Percentiles rank a stretch among this genome's conserved stretches.
Evolutionary conservation across 2,888 invertebrate genomes (phyloP).

Genomic region (Steinernema hermaphroditum): DNA sequence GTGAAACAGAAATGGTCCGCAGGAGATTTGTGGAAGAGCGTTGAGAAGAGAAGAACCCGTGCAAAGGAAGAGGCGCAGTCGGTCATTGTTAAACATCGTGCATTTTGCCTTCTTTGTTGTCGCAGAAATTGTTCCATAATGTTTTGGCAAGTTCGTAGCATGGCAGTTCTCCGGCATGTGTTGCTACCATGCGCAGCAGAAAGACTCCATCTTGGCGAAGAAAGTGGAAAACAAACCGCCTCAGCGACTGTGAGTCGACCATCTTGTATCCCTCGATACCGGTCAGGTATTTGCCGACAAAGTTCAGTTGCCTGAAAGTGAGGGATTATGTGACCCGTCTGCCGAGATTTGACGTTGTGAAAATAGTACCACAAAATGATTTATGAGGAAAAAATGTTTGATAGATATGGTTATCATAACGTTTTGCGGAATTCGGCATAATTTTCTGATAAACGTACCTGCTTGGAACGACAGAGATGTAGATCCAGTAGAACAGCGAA

Average conservation of each 20-base stretch:
- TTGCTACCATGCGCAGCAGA: conserved; percentile 66
- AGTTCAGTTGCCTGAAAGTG: conserved; percentile 64
- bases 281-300: conserved; percentile 66
- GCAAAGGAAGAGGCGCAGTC: conserved; percentile 4
- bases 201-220: conserved; percentile 66
- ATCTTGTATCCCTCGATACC: conserved; percentile 67
- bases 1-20: background rate
- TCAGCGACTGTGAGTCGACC: conserved; percentile 66
- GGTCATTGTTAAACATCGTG: conserved; percentile 59
- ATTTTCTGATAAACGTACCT: too few species aligned
- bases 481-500: conserved; percentile 66
- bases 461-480: conserved; percentile 65
- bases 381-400: too few species aligned
- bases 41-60: conserved; percentile 15
- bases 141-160: conserved; percentile 66
- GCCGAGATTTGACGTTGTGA: too few species aligned
- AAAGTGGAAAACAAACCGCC: conserved; percentile 66
- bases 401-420: too few species aligned
- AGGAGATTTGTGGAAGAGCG: conserved; percentile 7
- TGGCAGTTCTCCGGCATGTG: conserved; percentile 66
- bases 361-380: too few species aligned
- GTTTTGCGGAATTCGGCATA: too few species aligned
- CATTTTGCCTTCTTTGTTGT: conserved; percentile 66
- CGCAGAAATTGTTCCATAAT: conserved; percentile 65
- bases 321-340: too few species aligned